phyloP scores from a whole-genome alignment of 2,797 vertebrate species.

The Gobionotothen gibberifrons region DNA sequence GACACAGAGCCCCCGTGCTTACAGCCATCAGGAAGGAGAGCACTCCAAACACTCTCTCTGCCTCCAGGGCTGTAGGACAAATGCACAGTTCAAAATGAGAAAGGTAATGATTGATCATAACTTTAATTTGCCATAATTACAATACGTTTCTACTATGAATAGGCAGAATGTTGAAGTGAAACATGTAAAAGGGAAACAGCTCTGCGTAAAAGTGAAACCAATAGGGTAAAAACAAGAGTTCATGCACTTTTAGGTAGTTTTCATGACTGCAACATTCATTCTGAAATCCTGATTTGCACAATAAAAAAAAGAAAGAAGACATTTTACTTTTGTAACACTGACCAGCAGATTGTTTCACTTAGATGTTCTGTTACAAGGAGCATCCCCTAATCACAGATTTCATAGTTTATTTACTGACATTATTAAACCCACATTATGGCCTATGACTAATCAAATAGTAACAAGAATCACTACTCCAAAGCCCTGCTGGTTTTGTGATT shows the following conservation, averaged over 20 bases:
- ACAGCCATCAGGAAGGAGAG: conserved; percentile 83
- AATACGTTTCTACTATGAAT: not conserved
- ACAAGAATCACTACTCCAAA: not conserved
- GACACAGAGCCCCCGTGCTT: conserved; percentile 79
- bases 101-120: not conserved
- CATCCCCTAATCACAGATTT: no score
- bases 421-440: not conserved
- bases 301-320: not conserved
- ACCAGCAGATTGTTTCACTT: no score
- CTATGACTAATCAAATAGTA: not conserved
- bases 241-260: conserved; percentile 14
- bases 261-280: not conserved
- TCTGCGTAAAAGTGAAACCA: conserved; percentile 24
- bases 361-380: no score
- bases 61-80: conserved; percentile 71
- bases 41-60: conserved; percentile 80
- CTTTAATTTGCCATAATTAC: not conserved
- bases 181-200: not conserved
- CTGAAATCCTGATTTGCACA: not conserved
- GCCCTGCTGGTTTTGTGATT: not conserved
- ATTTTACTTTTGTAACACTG: no score
- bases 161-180: not conserved
- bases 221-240: conserved; percentile 15
- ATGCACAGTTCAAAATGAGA: not conserved
- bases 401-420: not conserved